A percentile compares a stretch with the other conserved stretches of the same genome.
Evolutionary conservation across 2,888 invertebrate species (phyloP).

Genomic region (Cerastis rubricosa): DNA sequence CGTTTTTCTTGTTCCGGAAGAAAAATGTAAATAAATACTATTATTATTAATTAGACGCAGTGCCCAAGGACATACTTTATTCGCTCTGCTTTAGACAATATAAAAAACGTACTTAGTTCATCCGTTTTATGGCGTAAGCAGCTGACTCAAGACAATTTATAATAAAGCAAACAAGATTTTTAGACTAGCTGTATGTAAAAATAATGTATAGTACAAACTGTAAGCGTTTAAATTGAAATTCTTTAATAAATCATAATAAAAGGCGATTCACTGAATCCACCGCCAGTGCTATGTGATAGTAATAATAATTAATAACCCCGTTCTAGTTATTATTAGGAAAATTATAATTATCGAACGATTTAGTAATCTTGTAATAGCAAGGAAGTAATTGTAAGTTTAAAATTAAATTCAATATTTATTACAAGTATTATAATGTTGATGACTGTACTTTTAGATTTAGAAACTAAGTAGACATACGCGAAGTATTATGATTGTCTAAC

Average conservation of each 20-base stretch:
- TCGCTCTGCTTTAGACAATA: slow-evolving; percentile 28
- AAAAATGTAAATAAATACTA: slow-evolving; percentile 59
- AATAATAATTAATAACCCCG: slow-evolving; percentile 69
- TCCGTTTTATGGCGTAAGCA: slow-evolving; percentile 34
- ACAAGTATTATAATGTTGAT: slow-evolving; percentile 60
- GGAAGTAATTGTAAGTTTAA: slow-evolving; percentile 49
- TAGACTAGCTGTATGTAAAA: slow-evolving; percentile 37
- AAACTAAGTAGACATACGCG: slow-evolving; percentile 61
- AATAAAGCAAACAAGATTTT: slow-evolving; percentile 23
- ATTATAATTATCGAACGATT: slow-evolving; percentile 33
- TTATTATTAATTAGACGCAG: slow-evolving; percentile 52
- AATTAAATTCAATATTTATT: slow-evolving; percentile 64
- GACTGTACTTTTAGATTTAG: slow-evolving; percentile 66
- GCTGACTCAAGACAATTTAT: slow-evolving; percentile 41
- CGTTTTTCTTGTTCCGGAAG: slow-evolving; percentile 61
- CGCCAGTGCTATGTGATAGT: slow-evolving; percentile 88
- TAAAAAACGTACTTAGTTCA: slow-evolving; percentile 54
- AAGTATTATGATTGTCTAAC: slow-evolving; percentile 65
- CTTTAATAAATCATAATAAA: slow-evolving; percentile 68
- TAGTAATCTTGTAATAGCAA: slow-evolving; percentile 33
- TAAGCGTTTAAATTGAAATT: slow-evolving; percentile 66
- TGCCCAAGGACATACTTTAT: slow-evolving; percentile 40
- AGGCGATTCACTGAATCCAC: slow-evolving; percentile 77
- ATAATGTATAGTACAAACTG: slow-evolving; percentile 67
- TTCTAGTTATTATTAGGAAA: slow-evolving; percentile 62